Conservation (phyloP, 2,888 invertebrate genomes). For the Oscheius onirici region DNA sequence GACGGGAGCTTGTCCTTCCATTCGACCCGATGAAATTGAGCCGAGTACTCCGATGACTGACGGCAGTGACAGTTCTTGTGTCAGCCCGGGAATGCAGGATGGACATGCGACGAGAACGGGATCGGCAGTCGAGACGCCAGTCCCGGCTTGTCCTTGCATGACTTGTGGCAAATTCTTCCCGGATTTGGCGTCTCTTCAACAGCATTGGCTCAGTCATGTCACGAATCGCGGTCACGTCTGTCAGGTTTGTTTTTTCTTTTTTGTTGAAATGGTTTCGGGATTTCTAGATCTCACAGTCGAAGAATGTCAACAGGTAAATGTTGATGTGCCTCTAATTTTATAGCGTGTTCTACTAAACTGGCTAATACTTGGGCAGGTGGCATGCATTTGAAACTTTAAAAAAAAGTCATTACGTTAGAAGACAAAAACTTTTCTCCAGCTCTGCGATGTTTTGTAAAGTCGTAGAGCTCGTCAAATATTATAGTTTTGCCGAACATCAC, state of each 20-base stretch:
- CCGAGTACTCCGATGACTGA: conserved; percentile 21
- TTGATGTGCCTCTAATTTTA: no score
- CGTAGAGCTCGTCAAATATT: no score
- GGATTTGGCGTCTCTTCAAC: conserved; percentile 41
- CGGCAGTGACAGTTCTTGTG: conserved; percentile 23
- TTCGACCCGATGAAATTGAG: conserved; percentile 3
- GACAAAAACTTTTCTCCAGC: no score
- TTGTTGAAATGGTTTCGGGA: background rate
- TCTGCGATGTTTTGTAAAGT: no score
- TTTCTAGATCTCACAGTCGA: background rate
- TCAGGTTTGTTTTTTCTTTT: conserved; percentile 31
- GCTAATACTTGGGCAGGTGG: background rate
- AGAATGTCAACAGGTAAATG: conserved; percentile 15
- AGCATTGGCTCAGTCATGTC: conserved; percentile 62
- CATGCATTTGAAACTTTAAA: no score
- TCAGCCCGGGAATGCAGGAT: background rate
- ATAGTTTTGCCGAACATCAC: no score
- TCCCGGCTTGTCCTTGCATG: conserved; percentile 16
- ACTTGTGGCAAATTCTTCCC: conserved; percentile 27
- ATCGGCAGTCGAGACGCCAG: conserved; percentile 11
- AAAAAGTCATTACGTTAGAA: no score
- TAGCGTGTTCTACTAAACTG: background rate
- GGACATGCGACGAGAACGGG: background rate
- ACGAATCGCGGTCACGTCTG: conserved; percentile 75
- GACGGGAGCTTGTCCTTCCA: background rate